Conservation (phyloP, 2,113 vertebrate species). For the Octodon degus region DNA sequence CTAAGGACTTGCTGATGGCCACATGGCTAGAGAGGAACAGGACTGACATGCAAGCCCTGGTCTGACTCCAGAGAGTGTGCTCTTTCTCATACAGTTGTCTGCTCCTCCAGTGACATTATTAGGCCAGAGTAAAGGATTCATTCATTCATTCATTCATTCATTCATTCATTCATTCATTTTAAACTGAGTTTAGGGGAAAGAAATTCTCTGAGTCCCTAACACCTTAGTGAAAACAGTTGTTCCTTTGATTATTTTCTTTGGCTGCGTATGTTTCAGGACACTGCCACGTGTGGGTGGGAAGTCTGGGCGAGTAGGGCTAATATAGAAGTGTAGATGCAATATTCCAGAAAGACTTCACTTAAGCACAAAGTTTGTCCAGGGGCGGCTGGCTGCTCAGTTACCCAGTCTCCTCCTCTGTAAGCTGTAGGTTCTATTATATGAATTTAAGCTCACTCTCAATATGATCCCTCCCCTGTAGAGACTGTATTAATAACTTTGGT, state of each 20-base stretch:
- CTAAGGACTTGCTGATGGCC: not conserved
- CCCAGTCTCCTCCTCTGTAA: not conserved
- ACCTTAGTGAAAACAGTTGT: not conserved
- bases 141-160: constrained; percentile 23
- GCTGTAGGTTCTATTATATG: constrained; percentile 26
- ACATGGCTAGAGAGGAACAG: not conserved
- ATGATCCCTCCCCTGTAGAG: not conserved
- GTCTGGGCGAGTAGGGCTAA: not conserved
- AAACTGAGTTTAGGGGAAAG: not conserved
- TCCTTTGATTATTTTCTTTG: not conserved
- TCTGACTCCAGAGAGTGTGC: not conserved
- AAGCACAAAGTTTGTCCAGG: not conserved
- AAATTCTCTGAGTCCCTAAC: not conserved
- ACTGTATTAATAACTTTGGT: constrained; percentile 76
- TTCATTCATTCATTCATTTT: not conserved
- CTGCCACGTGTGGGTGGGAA: not conserved
- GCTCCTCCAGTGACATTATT: not conserved
- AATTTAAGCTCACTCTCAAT: constrained; percentile 56
- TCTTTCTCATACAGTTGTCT: not conserved
- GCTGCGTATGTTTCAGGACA: not conserved
- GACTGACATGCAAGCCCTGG: not conserved
- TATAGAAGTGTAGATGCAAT: constrained; percentile 26
- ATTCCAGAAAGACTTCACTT: not conserved
- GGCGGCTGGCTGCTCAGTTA: constrained; percentile 6
- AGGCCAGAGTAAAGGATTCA: not conserved